Conservation (phyloP, 2,113 vertebrate genomes). For the Paramormyrops kingsleyae region DNA sequence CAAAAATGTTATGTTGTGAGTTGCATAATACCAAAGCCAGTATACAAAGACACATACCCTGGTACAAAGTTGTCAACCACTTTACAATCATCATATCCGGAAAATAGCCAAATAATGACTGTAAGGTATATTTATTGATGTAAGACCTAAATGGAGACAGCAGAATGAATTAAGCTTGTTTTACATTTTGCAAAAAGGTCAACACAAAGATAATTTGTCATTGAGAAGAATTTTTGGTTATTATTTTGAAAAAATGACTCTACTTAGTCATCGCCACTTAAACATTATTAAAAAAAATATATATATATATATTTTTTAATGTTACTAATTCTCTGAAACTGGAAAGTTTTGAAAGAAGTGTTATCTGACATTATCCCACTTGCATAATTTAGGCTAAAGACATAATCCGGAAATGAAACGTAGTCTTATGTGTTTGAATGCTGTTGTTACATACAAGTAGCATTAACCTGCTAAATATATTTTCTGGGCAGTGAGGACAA, state of each 20-base stretch:
- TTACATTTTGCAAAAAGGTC: neutral
- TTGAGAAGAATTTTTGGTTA: neutral
- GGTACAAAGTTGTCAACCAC: neutral
- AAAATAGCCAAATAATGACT: neutral
- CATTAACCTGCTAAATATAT: neutral
- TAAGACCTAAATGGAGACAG: neutral
- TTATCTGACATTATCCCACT: neutral
- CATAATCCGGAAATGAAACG: neutral
- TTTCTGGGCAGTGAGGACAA: neutral
- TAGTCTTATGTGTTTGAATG: neutral
- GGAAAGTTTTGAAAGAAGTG: neutral
- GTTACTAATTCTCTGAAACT: neutral
- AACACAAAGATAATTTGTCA: neutral
- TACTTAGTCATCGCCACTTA: neutral
- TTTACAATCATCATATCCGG: neutral
- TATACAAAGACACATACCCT: neutral
- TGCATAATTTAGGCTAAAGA: neutral
- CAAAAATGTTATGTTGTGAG: neutral
- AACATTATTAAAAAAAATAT: neutral
- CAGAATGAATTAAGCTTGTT: neutral
- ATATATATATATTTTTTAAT: no score
- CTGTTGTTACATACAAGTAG: neutral
- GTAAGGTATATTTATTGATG: neutral
- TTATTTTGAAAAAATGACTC: neutral
- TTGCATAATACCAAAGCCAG: neutral